Percentiles rank a stretch among this genome's conserved stretches.
Evolutionary conservation across 2,888 invertebrate genomes (phyloP).

Genomic region (Drosophila ustulata): DNA sequence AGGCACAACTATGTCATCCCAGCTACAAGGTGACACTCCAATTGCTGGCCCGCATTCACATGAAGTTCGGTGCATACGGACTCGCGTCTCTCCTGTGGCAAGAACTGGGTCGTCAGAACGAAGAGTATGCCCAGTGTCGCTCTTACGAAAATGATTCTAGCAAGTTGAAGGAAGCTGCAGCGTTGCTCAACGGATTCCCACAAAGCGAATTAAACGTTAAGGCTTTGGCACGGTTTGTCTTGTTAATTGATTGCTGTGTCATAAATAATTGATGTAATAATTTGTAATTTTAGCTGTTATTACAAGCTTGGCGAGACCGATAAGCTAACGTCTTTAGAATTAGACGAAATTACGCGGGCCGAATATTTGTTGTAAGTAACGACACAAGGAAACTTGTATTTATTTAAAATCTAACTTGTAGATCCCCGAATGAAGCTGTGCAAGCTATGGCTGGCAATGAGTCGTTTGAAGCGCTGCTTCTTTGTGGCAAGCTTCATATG

Average conservation of each 20-base stretch:
- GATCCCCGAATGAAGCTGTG: conserved; percentile 86
- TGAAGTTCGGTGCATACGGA: conserved; percentile 86
- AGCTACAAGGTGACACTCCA: conserved; percentile 85
- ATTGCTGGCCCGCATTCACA: conserved; percentile 85
- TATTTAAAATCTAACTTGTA: conserved; percentile 36
- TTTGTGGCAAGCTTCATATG: conserved; percentile 77
- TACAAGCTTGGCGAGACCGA: conserved; percentile 63
- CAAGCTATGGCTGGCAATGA: conserved; percentile 69
- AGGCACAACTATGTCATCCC: conserved; percentile 84
- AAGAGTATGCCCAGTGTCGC: conserved; percentile 72
- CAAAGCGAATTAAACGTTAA: conserved; percentile 43
- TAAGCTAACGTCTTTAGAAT: conserved; percentile 52
- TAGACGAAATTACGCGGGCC: conserved; percentile 63
- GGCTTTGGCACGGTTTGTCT: conserved; percentile 74
- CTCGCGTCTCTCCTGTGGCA: conserved; percentile 83
- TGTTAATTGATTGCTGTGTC: neutral
- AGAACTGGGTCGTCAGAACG: conserved; percentile 54
- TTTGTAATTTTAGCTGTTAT: conserved; percentile 71
- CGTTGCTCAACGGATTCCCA: conserved; percentile 78
- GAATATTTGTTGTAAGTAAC: conserved; percentile 76
- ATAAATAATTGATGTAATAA: neutral
- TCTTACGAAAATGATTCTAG: conserved; percentile 65
- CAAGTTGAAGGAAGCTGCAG: conserved; percentile 85
- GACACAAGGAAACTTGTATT: neutral
- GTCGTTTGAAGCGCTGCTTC: conserved; percentile 72